Evolutionary conservation across 2,797 vertebrate genomes (phyloP).

Genomic region (Argyrosomus regius): DNA sequence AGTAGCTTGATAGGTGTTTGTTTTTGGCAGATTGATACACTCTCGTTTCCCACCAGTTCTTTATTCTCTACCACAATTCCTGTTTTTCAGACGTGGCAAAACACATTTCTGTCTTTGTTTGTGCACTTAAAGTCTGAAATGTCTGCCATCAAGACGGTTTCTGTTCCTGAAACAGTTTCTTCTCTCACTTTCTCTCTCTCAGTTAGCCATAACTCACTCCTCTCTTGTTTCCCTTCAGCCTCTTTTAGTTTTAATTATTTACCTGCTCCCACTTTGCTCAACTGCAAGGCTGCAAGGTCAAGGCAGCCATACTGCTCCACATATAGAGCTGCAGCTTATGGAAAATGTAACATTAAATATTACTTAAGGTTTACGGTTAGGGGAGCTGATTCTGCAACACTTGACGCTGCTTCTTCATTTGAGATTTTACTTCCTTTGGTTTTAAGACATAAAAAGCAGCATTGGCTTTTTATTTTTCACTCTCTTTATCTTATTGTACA

Average conservation of each 20-base stretch:
- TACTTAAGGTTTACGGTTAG: not conserved
- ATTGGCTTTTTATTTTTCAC: not conserved
- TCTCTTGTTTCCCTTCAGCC: not conserved
- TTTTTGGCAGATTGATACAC: no score
- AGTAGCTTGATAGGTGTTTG: not conserved
- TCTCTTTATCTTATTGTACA: not conserved
- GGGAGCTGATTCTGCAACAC: not conserved
- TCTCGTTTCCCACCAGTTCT: not conserved
- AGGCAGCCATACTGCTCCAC: not conserved
- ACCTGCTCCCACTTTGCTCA: constrained; percentile 47
- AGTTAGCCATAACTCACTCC: not conserved
- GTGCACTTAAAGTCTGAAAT: not conserved
- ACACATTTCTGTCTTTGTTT: not conserved
- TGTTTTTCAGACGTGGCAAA: not conserved
- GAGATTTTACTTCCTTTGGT: not conserved
- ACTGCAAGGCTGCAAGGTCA: constrained; percentile 1
- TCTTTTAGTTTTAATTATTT: constrained; percentile 66
- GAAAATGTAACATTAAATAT: constrained; percentile 15
- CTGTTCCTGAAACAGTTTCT: constrained; percentile 23
- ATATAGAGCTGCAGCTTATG: not conserved
- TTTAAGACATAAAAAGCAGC: not conserved
- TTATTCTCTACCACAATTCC: not conserved
- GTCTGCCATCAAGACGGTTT: not conserved
- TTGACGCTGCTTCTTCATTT: not conserved
- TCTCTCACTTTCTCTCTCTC: not conserved